A percentile compares a stretch with the other conserved stretches of the same genome.
phyloP scores from a whole-genome alignment of 2,888 invertebrate genomes.

The Cyaniris semiargus region DNA sequence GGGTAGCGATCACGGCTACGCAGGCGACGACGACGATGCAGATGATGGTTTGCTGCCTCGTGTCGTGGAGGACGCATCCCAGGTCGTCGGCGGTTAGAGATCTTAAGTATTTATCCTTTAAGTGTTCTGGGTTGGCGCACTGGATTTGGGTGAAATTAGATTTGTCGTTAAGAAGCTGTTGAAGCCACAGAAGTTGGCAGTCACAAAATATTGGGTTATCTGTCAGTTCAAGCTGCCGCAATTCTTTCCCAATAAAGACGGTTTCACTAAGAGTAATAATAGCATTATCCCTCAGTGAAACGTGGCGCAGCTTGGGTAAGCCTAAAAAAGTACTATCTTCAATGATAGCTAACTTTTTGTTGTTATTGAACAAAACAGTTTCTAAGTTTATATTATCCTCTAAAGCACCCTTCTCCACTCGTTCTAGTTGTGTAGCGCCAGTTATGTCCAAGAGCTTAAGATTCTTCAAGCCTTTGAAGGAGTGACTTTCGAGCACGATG shows the following conservation, averaged over 20 bases:
- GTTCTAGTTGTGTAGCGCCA: constrained; percentile 86
- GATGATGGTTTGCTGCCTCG: constrained; percentile 89
- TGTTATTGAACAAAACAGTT: constrained; percentile 86
- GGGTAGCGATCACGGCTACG: constrained; percentile 85
- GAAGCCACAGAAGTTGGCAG: constrained; percentile 89
- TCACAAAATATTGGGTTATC: constrained; percentile 92
- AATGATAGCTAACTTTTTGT: constrained; percentile 86
- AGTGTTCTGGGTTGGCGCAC: constrained; percentile 86
- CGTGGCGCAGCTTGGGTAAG: constrained; percentile 87
- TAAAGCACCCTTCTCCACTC: constrained; percentile 88
- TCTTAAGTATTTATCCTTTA: constrained; percentile 85
- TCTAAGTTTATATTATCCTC: constrained; percentile 90
- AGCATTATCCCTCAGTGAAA: constrained; percentile 89
- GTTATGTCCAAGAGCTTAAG: constrained; percentile 88
- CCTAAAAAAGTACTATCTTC: constrained; percentile 89
- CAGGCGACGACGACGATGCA: constrained; percentile 87
- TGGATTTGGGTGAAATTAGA: constrained; percentile 86
- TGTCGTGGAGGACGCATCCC: constrained; percentile 90
- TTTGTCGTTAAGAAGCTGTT: constrained; percentile 84
- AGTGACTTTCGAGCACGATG: constrained; percentile 83
- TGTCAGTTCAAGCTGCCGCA: constrained; percentile 87
- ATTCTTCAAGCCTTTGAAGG: constrained; percentile 89
- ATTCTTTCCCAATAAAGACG: constrained; percentile 88
- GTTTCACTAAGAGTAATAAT: constrained; percentile 88
- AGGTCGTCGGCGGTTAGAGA: constrained; percentile 87